Evolutionary conservation across 2,113 vertebrate species (phyloP).

Genomic region (Pachycephala philippinensis): DNA sequence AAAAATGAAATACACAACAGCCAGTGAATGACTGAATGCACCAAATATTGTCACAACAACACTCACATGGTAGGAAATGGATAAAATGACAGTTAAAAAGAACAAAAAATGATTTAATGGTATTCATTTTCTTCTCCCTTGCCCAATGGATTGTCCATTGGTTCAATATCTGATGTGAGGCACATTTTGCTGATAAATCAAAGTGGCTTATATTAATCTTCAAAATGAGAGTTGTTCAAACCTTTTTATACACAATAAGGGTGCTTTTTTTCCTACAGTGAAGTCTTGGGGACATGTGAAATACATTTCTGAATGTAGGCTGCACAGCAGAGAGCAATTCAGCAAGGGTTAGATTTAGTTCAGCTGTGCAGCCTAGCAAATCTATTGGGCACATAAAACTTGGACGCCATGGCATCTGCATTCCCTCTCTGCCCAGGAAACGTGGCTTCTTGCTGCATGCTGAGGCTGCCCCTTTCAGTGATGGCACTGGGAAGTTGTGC

Average conservation of each 20-base stretch:
- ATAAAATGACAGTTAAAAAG: background rate
- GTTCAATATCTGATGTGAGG: background rate
- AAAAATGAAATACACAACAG: constrained; percentile 19
- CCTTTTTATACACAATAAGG: background rate
- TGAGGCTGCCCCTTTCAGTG: background rate
- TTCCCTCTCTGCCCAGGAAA: background rate
- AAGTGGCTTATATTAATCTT: background rate
- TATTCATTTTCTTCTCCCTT: background rate
- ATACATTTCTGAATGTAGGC: background rate
- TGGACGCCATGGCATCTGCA: accelerated
- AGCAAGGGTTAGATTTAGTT: background rate
- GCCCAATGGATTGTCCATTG: background rate
- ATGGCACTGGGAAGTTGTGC: background rate
- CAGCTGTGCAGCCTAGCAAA: background rate
- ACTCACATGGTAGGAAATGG: background rate
- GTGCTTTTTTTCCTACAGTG: background rate
- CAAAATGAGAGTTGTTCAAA: background rate
- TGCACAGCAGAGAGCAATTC: background rate
- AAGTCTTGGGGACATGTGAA: background rate
- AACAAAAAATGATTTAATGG: background rate
- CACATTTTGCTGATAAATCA: constrained; percentile 15
- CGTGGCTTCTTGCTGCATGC: background rate
- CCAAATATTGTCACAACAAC: background rate
- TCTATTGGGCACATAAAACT: background rate
- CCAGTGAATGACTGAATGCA: constrained; percentile 4